Evolutionary conservation across 92 coral and sea anemone species (phyloP), one percentile per base, ranked within the genome.

Genomic region (Heteractis magnifica): DNA sequence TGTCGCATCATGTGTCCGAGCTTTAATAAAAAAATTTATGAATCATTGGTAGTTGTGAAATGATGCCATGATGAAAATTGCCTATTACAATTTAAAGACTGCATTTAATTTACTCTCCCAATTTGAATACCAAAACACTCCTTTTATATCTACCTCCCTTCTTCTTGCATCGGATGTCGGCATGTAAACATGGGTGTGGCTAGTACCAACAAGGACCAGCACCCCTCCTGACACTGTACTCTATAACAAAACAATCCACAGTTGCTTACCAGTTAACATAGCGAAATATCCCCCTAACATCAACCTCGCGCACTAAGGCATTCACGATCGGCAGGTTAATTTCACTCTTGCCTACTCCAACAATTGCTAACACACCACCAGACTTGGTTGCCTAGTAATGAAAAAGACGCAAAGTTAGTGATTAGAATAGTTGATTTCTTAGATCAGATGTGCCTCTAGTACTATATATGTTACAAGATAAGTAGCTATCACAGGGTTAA

Each of bases 71-170:
- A 0, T 34, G 44, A 34, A 34, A 34, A 55, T 13, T 1, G 59
- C 14, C 10, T 59, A 59, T 59, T 59, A 4, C 16, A 6, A 62
- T 62, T 3, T 15, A 62, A 16, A 62, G 7, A 62, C 8, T 62
- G 23, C 2, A 62, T 62, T 62, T 62, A 6, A 62, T 62, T 62
- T 18, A 0, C 34, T 75, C 94, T 83, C 86, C 98, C 98, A 95
- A 88, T 95, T 95, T 6, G 87, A 92, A 78, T 95, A 95, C 82
- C 98, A 83, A 79, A 95, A 95, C 75, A 95, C 91, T 44, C 97
- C 98, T 68, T 95, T 85, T 48, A 95, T 92, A 85, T 95, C 98
- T 62, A 95, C 96, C 75, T 95, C 98, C 82, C 98, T 88, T 8
- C 89, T 91, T 44, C 90, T 88, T 70, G 97, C 95, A 87, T 89